These are phyloP conservation scores for Bhutanitis thaidina DNA, from an alignment of 2,888 invertebrate species.

Conservation along the genomic window DNA sequence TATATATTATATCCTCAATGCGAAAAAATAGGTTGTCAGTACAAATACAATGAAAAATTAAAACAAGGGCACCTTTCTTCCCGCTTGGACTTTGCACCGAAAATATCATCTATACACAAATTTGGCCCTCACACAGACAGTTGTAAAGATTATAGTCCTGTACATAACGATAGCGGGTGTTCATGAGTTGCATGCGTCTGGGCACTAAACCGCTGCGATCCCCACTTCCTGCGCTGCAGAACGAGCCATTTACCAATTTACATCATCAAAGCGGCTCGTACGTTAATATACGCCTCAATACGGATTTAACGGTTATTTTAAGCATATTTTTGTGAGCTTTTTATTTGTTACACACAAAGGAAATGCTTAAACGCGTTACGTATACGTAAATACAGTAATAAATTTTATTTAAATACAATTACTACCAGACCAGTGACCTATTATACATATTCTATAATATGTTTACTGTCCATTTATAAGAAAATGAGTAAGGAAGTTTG, in stretches of 20 bases:
- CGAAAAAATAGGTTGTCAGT: no score
- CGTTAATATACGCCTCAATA: conserved; percentile 32
- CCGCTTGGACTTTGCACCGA: conserved; percentile 11
- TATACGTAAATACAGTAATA: no score
- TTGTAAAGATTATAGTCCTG: not conserved
- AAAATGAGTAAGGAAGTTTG: no score
- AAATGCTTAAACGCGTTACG: no score
- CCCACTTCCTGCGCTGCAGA: conserved; percentile 57
- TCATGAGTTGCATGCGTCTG: conserved; percentile 21
- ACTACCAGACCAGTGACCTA: no score
- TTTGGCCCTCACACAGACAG: not conserved
- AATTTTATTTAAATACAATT: no score
- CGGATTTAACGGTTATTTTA: conserved; percentile 32
- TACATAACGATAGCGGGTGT: not conserved
- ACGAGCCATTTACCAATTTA: conserved; percentile 61
- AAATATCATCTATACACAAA: not conserved
- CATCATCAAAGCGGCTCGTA: conserved; percentile 45
- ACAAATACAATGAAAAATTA: not conserved
- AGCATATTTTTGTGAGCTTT: conserved; percentile 24
- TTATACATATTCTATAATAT: no score
- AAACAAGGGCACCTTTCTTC: conserved; percentile 7
- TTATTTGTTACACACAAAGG: no score
- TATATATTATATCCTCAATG: not conserved
- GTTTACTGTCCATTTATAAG: no score
- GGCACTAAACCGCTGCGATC: conserved; percentile 35